Conservation (phyloP, 2,797 vertebrate genomes). For the Pteronotus mesoamericanus region DNA sequence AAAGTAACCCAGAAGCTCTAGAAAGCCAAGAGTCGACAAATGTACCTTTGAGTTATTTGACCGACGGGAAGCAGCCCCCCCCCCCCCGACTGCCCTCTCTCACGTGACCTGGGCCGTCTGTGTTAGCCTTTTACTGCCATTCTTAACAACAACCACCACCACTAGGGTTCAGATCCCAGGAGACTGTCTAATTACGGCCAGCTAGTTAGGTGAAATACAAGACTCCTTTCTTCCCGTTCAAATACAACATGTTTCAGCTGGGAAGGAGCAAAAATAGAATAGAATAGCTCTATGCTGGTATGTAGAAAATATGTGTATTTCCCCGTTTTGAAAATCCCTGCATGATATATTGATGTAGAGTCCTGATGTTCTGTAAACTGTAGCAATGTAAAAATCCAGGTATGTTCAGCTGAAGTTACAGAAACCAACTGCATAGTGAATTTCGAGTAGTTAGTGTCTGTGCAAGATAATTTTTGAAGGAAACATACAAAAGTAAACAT, state of each 20-base stretch:
- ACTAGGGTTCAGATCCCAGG: background rate
- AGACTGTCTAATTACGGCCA: background rate
- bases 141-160: conserved; percentile 34
- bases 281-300: background rate
- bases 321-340: background rate
- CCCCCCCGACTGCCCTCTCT: background rate
- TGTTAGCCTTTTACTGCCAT: conserved; percentile 36
- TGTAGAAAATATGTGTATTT: background rate
- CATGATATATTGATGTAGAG: background rate
- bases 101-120: background rate
- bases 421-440: background rate
- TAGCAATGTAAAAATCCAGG: background rate
- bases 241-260: background rate
- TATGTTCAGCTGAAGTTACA: background rate
- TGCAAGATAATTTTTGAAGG: background rate
- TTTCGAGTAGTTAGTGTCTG: background rate
- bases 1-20: background rate
- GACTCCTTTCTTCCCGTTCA: background rate
- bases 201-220: conserved; percentile 15
- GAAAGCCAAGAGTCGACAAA: background rate
- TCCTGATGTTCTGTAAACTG: background rate
- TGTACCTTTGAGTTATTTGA: background rate
- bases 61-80: background rate
- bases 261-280: background rate
- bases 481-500: background rate